phyloP scores from a whole-genome alignment of 1,140 invertebrate genomes.

The Bicyclus anynana region DNA sequence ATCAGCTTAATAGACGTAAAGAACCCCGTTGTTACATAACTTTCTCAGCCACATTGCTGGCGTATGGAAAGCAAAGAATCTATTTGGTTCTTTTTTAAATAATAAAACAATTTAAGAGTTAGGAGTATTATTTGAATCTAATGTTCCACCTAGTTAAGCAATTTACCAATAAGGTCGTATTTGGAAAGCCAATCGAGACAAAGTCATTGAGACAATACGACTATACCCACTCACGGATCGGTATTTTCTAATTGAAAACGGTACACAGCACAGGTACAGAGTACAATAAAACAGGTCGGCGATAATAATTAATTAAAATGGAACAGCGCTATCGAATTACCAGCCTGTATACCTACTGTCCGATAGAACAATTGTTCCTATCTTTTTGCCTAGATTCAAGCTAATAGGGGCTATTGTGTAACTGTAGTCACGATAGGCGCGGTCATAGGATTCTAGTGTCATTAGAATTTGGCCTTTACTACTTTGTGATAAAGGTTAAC shows the following conservation, averaged over 20 bases:
- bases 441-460: neutral
- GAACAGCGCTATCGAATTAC: constrained; percentile 2
- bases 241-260: neutral
- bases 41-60: too few species aligned
- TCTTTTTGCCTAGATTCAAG: constrained; percentile 7
- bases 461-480: neutral
- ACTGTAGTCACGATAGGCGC: neutral
- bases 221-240: neutral
- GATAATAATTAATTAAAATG: constrained; percentile 4
- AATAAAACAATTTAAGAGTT: too few species aligned
- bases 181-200: neutral
- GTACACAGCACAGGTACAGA: neutral
- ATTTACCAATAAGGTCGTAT: neutral
- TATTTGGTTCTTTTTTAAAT: too few species aligned
- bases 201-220: neutral
- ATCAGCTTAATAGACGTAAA: too few species aligned
- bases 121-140: too few species aligned
- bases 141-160: too few species aligned
- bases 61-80: too few species aligned
- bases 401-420: constrained; percentile 1
- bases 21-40: too few species aligned
- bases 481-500: neutral
- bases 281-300: neutral
- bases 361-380: neutral
- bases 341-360: neutral